Evolutionary conservation across 2,888 invertebrate species (phyloP).

Genomic region (Tetrapedia diversipes): DNA sequence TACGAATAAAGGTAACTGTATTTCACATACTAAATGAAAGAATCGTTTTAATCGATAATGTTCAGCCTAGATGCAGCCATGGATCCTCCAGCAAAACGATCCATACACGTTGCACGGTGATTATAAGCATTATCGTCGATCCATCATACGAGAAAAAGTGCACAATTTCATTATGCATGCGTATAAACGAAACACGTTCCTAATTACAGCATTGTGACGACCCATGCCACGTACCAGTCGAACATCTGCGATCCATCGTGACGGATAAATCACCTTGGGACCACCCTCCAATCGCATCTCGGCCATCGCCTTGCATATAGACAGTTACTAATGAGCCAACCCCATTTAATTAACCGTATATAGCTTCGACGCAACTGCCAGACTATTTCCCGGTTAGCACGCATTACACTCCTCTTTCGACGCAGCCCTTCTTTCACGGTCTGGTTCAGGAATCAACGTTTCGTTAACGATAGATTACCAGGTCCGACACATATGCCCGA

Average conservation of each 20-base stretch:
- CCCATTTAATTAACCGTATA: slow-evolving; percentile 76
- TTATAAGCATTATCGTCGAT: slow-evolving; percentile 28
- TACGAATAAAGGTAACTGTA: too few species aligned
- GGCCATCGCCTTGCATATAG: slow-evolving; percentile 76
- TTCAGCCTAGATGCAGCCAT: neutral
- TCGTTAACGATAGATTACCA: slow-evolving; percentile 44
- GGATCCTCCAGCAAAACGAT: neutral
- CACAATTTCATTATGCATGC: slow-evolving; percentile 59
- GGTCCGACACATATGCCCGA: slow-evolving; percentile 57
- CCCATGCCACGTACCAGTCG: slow-evolving; percentile 69
- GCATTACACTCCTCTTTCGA: slow-evolving; percentile 51
- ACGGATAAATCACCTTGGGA: slow-evolving; percentile 76
- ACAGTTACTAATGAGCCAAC: slow-evolving; percentile 76
- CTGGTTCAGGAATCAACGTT: slow-evolving; percentile 42
- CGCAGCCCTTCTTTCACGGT: slow-evolving; percentile 23
- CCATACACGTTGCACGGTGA: neutral
- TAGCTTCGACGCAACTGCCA: slow-evolving; percentile 71
- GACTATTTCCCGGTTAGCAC: slow-evolving; percentile 67
- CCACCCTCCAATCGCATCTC: slow-evolving; percentile 74
- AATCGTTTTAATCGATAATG: neutral
- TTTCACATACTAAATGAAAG: too few species aligned
- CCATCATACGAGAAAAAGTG: slow-evolving; percentile 26
- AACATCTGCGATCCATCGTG: slow-evolving; percentile 75
- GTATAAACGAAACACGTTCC: slow-evolving; percentile 59
- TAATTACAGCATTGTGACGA: slow-evolving; percentile 68